phyloP scores from a whole-genome alignment of 2,113 vertebrate genomes.

The Pachyramphus minor region DNA sequence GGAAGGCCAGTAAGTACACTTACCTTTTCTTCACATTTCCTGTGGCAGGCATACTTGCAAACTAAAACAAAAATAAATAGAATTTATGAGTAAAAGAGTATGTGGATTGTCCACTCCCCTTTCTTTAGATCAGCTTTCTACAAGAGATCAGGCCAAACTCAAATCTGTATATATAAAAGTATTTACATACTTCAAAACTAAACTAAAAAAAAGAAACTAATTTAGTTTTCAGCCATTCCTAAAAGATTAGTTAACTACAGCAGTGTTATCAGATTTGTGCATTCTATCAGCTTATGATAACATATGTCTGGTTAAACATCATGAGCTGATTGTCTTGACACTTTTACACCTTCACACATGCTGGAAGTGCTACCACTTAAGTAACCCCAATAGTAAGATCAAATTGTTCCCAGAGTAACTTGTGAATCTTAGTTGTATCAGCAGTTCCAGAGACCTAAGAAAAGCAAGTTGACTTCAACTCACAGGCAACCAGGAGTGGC shows the following conservation, averaged over 20 bases:
- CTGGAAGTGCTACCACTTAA: neutral
- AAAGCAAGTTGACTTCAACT: neutral
- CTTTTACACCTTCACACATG: neutral
- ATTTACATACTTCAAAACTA: neutral
- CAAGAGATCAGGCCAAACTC: neutral
- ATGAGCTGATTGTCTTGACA: neutral
- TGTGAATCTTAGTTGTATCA: neutral
- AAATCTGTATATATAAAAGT: neutral
- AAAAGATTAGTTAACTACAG: neutral
- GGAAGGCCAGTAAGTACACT: neutral
- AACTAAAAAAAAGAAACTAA: neutral
- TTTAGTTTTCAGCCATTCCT: neutral
- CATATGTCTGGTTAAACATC: neutral
- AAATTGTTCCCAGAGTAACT: neutral
- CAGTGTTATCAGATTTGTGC: neutral
- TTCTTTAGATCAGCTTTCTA: neutral
- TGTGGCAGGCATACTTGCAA: constrained; percentile 74
- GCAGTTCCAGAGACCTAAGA: neutral
- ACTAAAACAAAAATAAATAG: constrained; percentile 62
- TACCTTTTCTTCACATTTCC: constrained; percentile 77
- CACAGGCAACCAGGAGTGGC: neutral
- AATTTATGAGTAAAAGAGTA: neutral
- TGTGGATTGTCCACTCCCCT: neutral
- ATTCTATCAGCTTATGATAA: neutral
- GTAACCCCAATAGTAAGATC: neutral